These are phyloP conservation scores for Euzetes globulus DNA, from an alignment of 2,888 invertebrate species.

Conservation along the genomic window DNA sequence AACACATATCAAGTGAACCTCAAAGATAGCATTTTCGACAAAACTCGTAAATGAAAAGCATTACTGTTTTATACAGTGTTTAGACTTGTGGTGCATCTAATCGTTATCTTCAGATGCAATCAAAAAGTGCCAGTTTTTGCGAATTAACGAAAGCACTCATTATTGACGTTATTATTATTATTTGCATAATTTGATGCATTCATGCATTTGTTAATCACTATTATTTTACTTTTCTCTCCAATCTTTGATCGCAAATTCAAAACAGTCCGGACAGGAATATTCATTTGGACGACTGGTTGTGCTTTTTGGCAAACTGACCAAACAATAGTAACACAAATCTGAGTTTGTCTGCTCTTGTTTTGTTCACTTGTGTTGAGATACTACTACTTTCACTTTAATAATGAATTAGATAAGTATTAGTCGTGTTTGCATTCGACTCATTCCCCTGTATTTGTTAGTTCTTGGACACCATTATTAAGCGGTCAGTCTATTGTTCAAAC, in stretches of 20 bases:
- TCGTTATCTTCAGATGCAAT: background rate
- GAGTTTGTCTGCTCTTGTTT: background rate
- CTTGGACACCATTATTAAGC: background rate
- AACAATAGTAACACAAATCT: background rate
- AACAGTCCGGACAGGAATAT: too few relatives aligned
- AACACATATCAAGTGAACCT: constrained; percentile 6
- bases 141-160: background rate
- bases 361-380: background rate
- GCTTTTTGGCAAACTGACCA: too few relatives aligned
- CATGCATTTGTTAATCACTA: too few relatives aligned
- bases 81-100: background rate
- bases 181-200: background rate
- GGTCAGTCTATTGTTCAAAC: background rate
- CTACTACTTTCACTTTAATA: background rate
- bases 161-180: background rate
- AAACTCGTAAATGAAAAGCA: background rate
- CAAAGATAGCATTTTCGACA: constrained; percentile 21
- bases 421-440: background rate
- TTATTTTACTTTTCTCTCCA: too few relatives aligned
- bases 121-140: background rate
- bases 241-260: background rate
- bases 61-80: background rate
- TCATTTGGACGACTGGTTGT: too few relatives aligned
- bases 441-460: background rate
- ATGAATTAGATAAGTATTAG: constrained; percentile 8